A percentile compares a stretch with the other conserved stretches of the same genome.
Evolutionary conservation across 2,888 invertebrate species (phyloP).

Genomic region (Myopa tessellatipennis): DNA sequence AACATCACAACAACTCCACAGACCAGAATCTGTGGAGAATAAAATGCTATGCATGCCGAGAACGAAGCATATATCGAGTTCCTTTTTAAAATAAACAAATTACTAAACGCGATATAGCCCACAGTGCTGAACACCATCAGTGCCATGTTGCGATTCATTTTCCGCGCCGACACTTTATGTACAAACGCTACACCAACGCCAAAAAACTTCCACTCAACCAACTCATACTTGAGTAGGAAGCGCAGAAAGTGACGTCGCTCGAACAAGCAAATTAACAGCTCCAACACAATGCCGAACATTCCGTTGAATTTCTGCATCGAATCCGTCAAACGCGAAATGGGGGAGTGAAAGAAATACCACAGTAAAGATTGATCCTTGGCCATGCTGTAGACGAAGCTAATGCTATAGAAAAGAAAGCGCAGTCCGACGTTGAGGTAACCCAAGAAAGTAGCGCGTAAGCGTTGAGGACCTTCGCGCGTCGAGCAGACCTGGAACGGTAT

Average conservation of each 20-base stretch:
- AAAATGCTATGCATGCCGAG: constrained; percentile 53
- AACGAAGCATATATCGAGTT: constrained; percentile 42
- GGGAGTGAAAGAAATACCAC: constrained; percentile 53
- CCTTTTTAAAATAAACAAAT: constrained; percentile 45
- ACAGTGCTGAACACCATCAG: constrained; percentile 44
- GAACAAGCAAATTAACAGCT: constrained; percentile 49
- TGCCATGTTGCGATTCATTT: constrained; percentile 47
- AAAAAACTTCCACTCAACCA: constrained; percentile 52
- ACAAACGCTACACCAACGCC: constrained; percentile 54
- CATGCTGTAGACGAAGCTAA: constrained; percentile 48
- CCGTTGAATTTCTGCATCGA: constrained; percentile 57
- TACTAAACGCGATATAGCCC: constrained; percentile 50
- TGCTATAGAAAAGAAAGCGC: constrained; percentile 50
- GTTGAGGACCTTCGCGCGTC: constrained; percentile 21
- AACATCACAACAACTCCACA: constrained; percentile 54
- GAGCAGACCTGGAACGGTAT: constrained; percentile 53
- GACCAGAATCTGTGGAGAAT: constrained; percentile 58
- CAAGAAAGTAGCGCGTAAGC: constrained; percentile 43
- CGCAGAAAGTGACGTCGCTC: constrained; percentile 46
- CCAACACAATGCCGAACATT: constrained; percentile 52
- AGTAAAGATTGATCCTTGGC: constrained; percentile 50
- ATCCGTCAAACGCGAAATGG: constrained; percentile 56
- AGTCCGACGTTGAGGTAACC: constrained; percentile 50
- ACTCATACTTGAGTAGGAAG: constrained; percentile 47
- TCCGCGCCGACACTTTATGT: constrained; percentile 46